Evolutionary conservation across 2,113 vertebrate genomes (phyloP), one percentile per base, ranked within the genome.

Genomic region (Pleuronectes platessa): DNA sequence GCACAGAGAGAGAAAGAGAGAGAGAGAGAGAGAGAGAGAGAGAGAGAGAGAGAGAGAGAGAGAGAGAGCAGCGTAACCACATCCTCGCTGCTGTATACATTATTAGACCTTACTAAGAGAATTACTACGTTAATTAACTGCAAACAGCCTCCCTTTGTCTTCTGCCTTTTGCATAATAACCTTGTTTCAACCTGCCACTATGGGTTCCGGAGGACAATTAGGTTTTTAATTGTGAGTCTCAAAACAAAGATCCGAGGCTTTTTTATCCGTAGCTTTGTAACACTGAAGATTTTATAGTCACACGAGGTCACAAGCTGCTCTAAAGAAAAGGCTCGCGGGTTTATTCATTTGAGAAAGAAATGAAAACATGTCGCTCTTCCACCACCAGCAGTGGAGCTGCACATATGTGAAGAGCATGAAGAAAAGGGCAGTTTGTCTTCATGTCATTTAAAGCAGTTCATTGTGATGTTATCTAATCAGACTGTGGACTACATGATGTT

Each of bases 101-200:
- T 72, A 88, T 85, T 68, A 63, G 79, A 74, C 68, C 70, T 83
- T 61, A 73, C 73, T 45, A 65, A 77, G 84, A 69, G 80, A 88
- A 90, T 92, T 71, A 83, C 59, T 59, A 76, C 45, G 4, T 81
- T 89, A 87, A 89, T 90, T 85, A 83, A 70, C 71, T 71, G 61
- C 83, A 86, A 89, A 90, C 83, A 70, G 71, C 79, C 66, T 84
- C 56, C 65, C 24, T 86, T 87, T 88, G 85, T 90, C 78, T 88
- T 79, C 72, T 55, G 27, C 84, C 65, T 84, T 88, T 75, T 81
- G 75, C 87, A 77, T 82, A 86, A 86, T 86, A 72, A 82, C 78
- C 79, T 85, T 51, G 80, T 83, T 91, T 78, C 74, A 75, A 79
- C 70, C 69, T 84, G 63, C 82, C 2, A n/a, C 72, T 58, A 65